Evolutionary conservation across 1,140 invertebrate genomes (phyloP).

Genomic region (Archivesica marissinica): DNA sequence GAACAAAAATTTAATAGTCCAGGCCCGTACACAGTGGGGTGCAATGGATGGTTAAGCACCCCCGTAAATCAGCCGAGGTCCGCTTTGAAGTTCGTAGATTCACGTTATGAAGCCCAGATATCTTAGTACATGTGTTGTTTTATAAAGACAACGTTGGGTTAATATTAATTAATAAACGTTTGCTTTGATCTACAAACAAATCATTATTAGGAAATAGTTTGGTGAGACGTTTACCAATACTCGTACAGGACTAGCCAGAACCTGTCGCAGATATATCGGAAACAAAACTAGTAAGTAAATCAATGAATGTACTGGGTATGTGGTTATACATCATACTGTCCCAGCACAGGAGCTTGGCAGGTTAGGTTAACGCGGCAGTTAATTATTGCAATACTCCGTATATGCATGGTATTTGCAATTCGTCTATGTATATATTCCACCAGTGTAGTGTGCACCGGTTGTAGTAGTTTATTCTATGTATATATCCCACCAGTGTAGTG

Average conservation of each 20-base stretch:
- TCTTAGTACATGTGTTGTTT: not conserved
- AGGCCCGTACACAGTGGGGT: too few relatives aligned
- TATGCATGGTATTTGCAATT: too few relatives aligned
- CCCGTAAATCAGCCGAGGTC: not conserved
- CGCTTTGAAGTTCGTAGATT: not conserved
- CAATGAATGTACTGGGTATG: constrained; percentile 11
- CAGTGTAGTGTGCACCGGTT: too few relatives aligned
- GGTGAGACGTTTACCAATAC: not conserved
- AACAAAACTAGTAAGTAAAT: constrained; percentile 38
- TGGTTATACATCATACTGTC: too few relatives aligned
- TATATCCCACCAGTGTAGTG: too few relatives aligned
- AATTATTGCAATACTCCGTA: too few relatives aligned
- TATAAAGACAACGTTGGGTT: not conserved
- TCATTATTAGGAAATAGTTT: not conserved
- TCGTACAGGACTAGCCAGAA: not conserved
- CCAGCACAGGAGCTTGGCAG: too few relatives aligned
- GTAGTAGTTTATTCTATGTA: too few relatives aligned
- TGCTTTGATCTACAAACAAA: not conserved
- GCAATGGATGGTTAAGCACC: not conserved
- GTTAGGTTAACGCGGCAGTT: too few relatives aligned
- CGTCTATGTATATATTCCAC: too few relatives aligned
- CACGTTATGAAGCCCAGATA: too few relatives aligned
- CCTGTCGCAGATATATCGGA: not conserved
- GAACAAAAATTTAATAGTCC: not conserved
- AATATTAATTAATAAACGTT: not conserved